Base-by-base conservation (phyloP, 2,113 vertebrate species). In the Columbina picui region DNA sequence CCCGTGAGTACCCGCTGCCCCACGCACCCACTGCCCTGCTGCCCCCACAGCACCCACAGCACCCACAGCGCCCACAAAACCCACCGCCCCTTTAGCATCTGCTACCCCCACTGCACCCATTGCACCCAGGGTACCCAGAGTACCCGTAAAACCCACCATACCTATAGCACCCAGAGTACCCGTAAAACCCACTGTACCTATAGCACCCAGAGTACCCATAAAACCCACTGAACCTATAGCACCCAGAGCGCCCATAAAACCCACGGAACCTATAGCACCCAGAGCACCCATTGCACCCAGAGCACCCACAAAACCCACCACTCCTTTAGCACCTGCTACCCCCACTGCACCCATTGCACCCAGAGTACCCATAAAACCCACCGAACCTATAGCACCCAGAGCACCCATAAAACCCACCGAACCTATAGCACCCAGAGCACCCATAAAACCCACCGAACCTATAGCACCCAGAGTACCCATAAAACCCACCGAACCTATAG, bases 1-100 rank as follows among this genome's bases (percentile, higher is more conserved):
- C 68, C 80, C 79, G 96, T 96, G 93, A 96, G 96, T 96, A 96
- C 4, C 41, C 14, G 1, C 59, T 9, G 39, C 90, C 57, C 57
- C 45, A 6, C 14, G 56, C 71, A 12, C 38, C 57, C 49, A 1
- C 59, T 3, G 39, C 61, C 38, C 45, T 69, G 3, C 16, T 26
- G 47, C 50, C 9, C 55, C 41, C 14, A 4, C 43, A 43, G 36
- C 50, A 25, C 69, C 39, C 47, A 30, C 6, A 4, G 34, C n/a
- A 38, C 49, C 29, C 25, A 0, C 43, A 43, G 16, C 43, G 12
- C 43, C 43, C n/a, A n/a, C n/a, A n/a, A n/a, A n/a, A n/a, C n/a
- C n/a, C n/a, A n/a, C n/a, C n/a, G n/a, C n/a, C n/a, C n/a, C n/a
- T n/a, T n/a, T n/a, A n/a, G n/a, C n/a, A n/a, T n/a, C n/a, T n/a